Base-by-base conservation (phyloP, 2,797 vertebrate species). In the Podargus strigoides region DNA sequence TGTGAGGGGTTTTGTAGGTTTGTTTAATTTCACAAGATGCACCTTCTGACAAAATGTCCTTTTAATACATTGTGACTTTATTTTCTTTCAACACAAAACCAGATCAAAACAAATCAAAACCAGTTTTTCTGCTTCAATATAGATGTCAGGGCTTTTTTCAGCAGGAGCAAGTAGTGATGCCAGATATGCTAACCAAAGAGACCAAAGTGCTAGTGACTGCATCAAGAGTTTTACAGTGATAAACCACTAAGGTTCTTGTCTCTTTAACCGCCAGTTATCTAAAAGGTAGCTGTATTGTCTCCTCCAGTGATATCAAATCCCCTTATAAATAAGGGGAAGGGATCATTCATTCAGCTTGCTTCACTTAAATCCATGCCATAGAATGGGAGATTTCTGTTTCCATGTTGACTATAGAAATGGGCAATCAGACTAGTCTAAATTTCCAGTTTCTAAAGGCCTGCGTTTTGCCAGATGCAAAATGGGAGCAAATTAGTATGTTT, bases 1-100 rank as follows among this genome's bases (percentile, higher is more conserved):
- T 37, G 5, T 0, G 6, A 2, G 18, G 8, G 1, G 0, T 6
- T 67, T 68, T 44, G 63, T 22, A 46, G 19, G 42, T 47, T 13
- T 18, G 10, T n/a, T 58, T 41, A 28, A 36, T 87, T 87, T 74
- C 27, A 63, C 15, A 85, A 56, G 34, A 36, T 67, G 11, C 24
- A 87, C 17, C 32, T 89, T 90, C 6, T 67, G 44, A 27, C 60
- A 28, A 86, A 84, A 66, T 69, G 10, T 4, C 17, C 12, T 95
- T 80, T n/a, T 60, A 60, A 23, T 20, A 52, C 11, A 4, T 55
- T 1, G 1, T 47, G 16, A 67, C 13, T 85, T 66, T 18, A 37
- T 49, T 67, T 75, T 12, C 34, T 58, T 49, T 46, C 41, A n/a
- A n/a, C n/a, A n/a, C 86, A 56, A 41, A 42, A 47, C 36, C 23